These are phyloP conservation scores for Phalacrocorax brasilianus DNA, from an alignment of 2,113 vertebrate species.

Conservation along the genomic window DNA sequence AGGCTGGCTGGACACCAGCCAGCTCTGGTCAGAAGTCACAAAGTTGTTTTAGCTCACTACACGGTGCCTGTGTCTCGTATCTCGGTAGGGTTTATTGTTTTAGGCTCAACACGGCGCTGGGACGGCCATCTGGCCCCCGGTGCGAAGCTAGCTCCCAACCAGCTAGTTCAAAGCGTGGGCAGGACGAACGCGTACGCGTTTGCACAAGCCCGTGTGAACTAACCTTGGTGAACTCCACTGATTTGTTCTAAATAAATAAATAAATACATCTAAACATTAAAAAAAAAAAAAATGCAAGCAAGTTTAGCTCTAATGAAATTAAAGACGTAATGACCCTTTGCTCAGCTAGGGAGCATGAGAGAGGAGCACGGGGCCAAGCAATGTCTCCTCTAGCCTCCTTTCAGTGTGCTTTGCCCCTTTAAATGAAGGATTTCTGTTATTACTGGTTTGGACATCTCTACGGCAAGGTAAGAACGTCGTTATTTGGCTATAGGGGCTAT, in stretches of 20 bases:
- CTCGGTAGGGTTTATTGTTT: constrained; percentile 28
- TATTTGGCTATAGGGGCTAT: neutral
- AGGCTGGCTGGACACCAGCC: constrained; percentile 58
- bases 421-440: neutral
- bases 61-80: constrained; percentile 4
- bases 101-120: neutral
- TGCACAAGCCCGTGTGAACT: neutral
- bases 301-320: neutral
- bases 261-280: too few species aligned
- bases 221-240: neutral
- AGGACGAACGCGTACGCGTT: neutral
- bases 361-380: rapidly evolving
- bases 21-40: constrained; percentile 62
- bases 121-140: constrained; percentile 42
- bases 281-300: rapidly evolving
- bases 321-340: neutral
- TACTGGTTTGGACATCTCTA: neutral
- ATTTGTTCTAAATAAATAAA: neutral
- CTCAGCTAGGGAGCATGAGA: rapidly evolving
- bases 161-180: constrained; percentile 27
- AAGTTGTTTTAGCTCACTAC: constrained; percentile 53
- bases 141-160: neutral
- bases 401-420: neutral
- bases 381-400: neutral
- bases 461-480: rapidly evolving